Conservation (phyloP, 2,888 invertebrate genomes). For the Hirtodrosophila alboralis region DNA sequence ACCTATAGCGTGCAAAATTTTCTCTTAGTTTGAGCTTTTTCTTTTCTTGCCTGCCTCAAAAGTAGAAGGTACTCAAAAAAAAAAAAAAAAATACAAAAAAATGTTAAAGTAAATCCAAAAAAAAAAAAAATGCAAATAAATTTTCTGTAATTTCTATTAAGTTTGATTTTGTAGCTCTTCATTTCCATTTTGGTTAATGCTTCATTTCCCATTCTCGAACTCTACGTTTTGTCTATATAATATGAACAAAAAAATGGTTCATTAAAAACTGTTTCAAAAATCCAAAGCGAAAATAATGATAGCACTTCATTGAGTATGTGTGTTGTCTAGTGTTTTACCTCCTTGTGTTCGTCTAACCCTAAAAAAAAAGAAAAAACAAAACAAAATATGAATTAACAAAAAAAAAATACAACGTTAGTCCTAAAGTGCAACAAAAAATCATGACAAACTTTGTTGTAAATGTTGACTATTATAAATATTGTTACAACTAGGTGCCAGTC, state of each 20-base stretch:
- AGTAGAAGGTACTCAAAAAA: constrained; percentile 52
- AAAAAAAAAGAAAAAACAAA: constrained; percentile 60
- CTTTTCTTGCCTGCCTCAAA: constrained; percentile 83
- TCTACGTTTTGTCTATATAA: constrained; percentile 55
- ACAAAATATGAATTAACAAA: constrained; percentile 56
- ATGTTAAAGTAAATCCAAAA: no score
- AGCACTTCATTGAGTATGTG: constrained; percentile 87
- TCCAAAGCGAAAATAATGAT: constrained; percentile 84
- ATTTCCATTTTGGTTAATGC: constrained; percentile 48
- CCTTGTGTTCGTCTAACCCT: constrained; percentile 94
- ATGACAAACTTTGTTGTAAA: constrained; percentile 11
- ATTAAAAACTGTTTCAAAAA: constrained; percentile 63
- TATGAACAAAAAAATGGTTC: constrained; percentile 36
- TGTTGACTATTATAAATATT: constrained; percentile 4
- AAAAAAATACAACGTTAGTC: constrained; percentile 39
- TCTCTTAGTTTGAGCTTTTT: constrained; percentile 83
- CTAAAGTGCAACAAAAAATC: constrained; percentile 26
- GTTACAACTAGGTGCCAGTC: constrained; percentile 29
- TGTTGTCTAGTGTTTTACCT: constrained; percentile 95
- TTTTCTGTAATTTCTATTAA: constrained; percentile 38
- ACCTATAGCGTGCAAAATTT: constrained; percentile 39
- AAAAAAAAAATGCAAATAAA: constrained; percentile 33
- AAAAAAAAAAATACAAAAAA: constrained; percentile 24
- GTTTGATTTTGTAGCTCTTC: constrained; percentile 28
- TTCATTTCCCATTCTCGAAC: constrained; percentile 57